Evolutionary conservation across 2,113 vertebrate species (phyloP), one percentile per base, ranked within the genome.

Genomic region (Engraulis encrasicolus): DNA sequence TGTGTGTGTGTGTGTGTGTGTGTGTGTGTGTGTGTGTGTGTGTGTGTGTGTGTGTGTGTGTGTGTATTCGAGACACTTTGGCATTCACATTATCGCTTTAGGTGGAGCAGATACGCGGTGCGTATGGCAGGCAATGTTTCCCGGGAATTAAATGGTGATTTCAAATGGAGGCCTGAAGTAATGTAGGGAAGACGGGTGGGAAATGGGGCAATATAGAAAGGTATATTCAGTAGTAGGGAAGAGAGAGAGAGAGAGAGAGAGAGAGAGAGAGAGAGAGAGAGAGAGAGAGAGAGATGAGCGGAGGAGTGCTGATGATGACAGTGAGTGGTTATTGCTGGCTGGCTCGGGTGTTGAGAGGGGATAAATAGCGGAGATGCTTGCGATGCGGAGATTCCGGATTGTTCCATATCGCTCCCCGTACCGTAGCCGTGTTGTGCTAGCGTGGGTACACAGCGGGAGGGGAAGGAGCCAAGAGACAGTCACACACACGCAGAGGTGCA

Each of bases 361-460:
- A 91, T 93, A 93, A 92, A 93, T 91, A 85, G 89, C 83, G 18
- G 40, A n/a, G n/a, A 78, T 86, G 89, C 89, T 90, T 82, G 81
- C 89, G 87, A 82, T 1, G 14, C 31, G 45, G 85, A 81, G 86
- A 87, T 91, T 91, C 87, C 87, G 89, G 88, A 80, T 87, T 87
- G 87, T 91, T 92, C 89, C n/a, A n/a, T n/a, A n/a, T n/a, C n/a
- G n/a, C n/a, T n/a, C n/a, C n/a, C n/a, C n/a, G n/a, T n/a, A n/a
- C n/a, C 14, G 89, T 88, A 87, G 89, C 85, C 11, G 34, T 54
- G 82, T 81, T 82, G 83, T 88, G 83, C 80, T 50, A 86, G 86
- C 82, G 37, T 83, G 79, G 80, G 83, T 82, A 80, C 87, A 38
- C 38, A 83, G 50, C 74, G 81, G 87, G 89, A n/a, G n/a, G 86